Conservation (phyloP, 2,888 invertebrate genomes). For the Cataglyphis altisquamis region DNA sequence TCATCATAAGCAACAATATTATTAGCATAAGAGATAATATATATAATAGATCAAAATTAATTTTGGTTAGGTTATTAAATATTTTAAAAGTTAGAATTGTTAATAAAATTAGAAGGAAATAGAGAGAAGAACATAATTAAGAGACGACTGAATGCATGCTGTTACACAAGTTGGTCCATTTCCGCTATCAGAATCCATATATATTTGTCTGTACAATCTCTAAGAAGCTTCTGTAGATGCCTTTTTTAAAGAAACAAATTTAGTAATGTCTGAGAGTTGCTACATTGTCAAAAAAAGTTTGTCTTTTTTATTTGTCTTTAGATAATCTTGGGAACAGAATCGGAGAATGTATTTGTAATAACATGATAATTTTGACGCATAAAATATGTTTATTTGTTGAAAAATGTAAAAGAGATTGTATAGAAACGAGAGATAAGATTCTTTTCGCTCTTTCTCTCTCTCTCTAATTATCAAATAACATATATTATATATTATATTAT, state of each 20-base stretch:
- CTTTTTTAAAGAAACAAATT: slow-evolving; percentile 22
- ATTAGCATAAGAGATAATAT: neutral
- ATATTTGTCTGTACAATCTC: slow-evolving; percentile 14
- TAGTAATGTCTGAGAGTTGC: slow-evolving; percentile 13
- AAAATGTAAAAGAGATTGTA: slow-evolving; percentile 33
- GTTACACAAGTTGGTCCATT: slow-evolving; percentile 23
- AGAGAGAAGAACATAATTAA: neutral
- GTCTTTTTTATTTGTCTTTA: slow-evolving; percentile 43
- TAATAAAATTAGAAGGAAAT: neutral
- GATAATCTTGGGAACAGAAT: slow-evolving; percentile 65
- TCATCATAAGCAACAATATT: neutral
- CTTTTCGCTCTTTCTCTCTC: neutral
- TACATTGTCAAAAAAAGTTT: slow-evolving; percentile 44
- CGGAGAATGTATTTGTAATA: slow-evolving; percentile 48
- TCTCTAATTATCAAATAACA: slow-evolving; percentile 61
- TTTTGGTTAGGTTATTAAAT: neutral
- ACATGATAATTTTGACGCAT: slow-evolving; percentile 56
- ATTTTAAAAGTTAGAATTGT: neutral
- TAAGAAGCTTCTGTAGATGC: neutral
- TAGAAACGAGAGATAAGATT: slow-evolving; percentile 60
- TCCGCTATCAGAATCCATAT: slow-evolving; percentile 16
- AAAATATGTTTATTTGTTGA: slow-evolving; percentile 51
- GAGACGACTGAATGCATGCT: neutral
- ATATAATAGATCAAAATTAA: neutral
- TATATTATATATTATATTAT: neutral